A percentile compares a stretch with the other conserved stretches of the same genome.
These are phyloP conservation scores for Seriola rivoliana DNA, from an alignment of 2,113 vertebrate genomes.

Conservation along the genomic window DNA sequence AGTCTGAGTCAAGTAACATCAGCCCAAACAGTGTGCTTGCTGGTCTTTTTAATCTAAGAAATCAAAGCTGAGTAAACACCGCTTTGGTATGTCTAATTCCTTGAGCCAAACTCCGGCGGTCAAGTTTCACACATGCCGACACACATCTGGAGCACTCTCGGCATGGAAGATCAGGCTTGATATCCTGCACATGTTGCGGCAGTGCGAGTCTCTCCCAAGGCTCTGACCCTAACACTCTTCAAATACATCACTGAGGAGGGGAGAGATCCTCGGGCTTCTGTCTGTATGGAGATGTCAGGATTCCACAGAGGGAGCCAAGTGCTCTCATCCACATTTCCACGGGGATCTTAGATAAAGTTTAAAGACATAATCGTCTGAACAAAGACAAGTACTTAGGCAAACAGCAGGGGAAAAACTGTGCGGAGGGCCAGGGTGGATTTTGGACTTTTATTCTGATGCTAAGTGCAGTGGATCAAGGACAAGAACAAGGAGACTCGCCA, in stretches of 20 bases:
- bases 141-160: conserved; percentile 75
- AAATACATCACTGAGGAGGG: conserved; percentile 61
- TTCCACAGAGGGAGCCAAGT: conserved; percentile 41
- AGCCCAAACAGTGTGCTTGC: conserved; percentile 48
- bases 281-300: conserved; percentile 63
- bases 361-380: conserved; percentile 40
- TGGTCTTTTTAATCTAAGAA: conserved; percentile 75
- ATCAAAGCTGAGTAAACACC: conserved; percentile 83
- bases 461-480: conserved; percentile 1
- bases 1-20: conserved; percentile 53
- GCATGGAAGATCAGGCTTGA: conserved; percentile 66
- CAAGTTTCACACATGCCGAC: conserved; percentile 77
- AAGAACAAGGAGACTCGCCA: conserved; percentile 8
- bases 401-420: conserved; percentile 27
- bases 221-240: conserved; percentile 62
- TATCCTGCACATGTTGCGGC: conserved; percentile 72
- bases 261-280: conserved; percentile 66
- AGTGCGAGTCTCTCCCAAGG: conserved; percentile 35
- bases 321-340: conserved; percentile 59
- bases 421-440: conserved; percentile 15
- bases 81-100: conserved; percentile 72
- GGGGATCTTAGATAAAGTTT: conserved; percentile 40
- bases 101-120: conserved; percentile 69
- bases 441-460: conserved; percentile 29
- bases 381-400: conserved; percentile 50